A percentile compares a stretch with the other conserved stretches of the same genome.
These are phyloP conservation scores for Emydura subglobosa DNA, from an alignment of 2,113 vertebrate genomes.

Conservation along the genomic window DNA sequence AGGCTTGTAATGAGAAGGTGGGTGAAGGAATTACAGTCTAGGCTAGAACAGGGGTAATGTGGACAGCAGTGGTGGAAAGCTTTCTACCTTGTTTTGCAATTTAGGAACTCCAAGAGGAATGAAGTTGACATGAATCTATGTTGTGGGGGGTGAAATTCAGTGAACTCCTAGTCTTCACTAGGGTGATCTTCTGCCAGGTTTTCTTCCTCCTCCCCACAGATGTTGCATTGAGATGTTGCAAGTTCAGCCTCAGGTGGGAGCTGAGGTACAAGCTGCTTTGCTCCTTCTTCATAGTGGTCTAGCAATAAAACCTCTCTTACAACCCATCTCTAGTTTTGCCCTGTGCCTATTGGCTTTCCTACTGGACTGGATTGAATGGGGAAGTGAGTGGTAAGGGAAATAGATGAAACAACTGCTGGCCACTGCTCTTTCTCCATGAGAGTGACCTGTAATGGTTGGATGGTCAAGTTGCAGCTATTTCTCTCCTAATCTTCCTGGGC, in stretches of 20 bases:
- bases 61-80: not conserved
- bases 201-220: not conserved
- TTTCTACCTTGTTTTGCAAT: not conserved
- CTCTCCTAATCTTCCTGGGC: not conserved
- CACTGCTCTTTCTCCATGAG: not conserved
- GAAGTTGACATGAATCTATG: not conserved
- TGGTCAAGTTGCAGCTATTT: not conserved
- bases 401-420: not conserved
- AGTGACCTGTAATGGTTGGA: not conserved
- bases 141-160: not conserved
- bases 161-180: not conserved
- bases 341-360: not conserved
- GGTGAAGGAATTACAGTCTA: not conserved
- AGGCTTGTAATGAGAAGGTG: not conserved
- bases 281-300: not conserved
- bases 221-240: not conserved
- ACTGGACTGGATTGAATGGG: not conserved
- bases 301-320: not conserved
- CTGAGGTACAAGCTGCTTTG: not conserved
- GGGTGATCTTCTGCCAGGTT: not conserved
- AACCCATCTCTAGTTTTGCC: not conserved
- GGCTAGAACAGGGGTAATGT: not conserved
- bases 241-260: not conserved
- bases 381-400: not conserved
- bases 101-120: not conserved